Percentiles rank a stretch among this genome's conserved stretches.
These are phyloP conservation scores for Drosophila meridiana DNA, from an alignment of 2,888 invertebrate species.

Conservation along the genomic window DNA sequence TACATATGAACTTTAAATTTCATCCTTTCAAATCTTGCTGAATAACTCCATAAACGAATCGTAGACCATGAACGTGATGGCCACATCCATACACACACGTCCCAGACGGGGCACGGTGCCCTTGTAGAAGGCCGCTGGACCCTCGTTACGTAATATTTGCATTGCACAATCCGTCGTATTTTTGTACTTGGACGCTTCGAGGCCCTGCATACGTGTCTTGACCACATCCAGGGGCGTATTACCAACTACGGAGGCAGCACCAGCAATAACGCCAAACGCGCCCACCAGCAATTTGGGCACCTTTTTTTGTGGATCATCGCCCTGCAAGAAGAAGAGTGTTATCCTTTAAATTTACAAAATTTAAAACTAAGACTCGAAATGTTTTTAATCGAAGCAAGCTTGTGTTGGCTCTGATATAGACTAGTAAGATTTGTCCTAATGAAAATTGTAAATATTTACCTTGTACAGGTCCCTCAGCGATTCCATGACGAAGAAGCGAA, in stretches of 20 bases:
- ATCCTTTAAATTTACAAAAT: background rate
- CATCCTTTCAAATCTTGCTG: constrained; percentile 91
- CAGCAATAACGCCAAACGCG: constrained; percentile 96
- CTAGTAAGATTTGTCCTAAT: too few species aligned
- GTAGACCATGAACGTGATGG: constrained; percentile 99
- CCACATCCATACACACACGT: constrained; percentile 98
- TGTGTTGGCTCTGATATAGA: background rate
- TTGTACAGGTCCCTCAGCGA: constrained; percentile 96
- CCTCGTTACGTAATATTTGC: constrained; percentile 97
- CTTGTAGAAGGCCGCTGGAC: constrained; percentile 98
- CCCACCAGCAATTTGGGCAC: constrained; percentile 96
- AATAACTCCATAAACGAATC: constrained; percentile 99
- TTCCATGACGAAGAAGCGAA: constrained; percentile 99
- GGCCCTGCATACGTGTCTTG: constrained; percentile 99
- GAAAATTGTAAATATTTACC: constrained; percentile 22
- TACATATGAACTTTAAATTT: constrained; percentile 8
- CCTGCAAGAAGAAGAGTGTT: constrained; percentile 76
- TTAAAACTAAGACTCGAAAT: background rate
- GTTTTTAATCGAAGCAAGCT: background rate
- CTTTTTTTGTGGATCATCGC: constrained; percentile 92
- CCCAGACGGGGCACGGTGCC: constrained; percentile 98
- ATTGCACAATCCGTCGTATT: constrained; percentile 96
- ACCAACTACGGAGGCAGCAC: constrained; percentile 97
- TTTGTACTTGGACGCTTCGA: constrained; percentile 98
- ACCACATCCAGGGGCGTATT: constrained; percentile 99